phyloP scores from a whole-genome alignment of 2,797 vertebrate genomes.

The Eurystomus glaucurus region DNA sequence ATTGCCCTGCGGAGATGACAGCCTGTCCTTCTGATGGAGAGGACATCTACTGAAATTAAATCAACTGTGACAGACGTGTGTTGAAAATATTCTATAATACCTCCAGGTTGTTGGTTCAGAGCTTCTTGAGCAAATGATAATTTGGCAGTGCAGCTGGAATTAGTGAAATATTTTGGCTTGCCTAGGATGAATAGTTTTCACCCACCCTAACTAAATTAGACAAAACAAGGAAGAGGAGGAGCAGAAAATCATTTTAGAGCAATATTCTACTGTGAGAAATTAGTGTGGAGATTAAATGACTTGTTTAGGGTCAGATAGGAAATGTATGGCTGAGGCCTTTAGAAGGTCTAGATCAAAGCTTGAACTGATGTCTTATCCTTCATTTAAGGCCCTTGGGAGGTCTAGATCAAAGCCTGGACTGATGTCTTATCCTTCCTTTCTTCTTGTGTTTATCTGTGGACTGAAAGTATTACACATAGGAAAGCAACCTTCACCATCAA shows the following conservation, averaged over 20 bases:
- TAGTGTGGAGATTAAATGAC: neutral
- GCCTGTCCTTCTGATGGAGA: neutral
- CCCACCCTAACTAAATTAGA: neutral
- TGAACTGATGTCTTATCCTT: neutral
- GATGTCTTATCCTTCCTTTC: neutral
- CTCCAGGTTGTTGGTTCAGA: neutral
- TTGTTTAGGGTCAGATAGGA: neutral
- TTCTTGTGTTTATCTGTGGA: neutral
- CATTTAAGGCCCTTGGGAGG: neutral
- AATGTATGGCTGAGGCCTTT: neutral
- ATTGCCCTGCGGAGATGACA: neutral
- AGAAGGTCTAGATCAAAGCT: neutral
- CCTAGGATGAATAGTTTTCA: neutral
- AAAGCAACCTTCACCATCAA: neutral
- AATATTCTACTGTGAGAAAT: neutral
- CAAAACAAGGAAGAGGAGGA: slow-evolving; percentile 27
- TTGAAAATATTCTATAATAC: neutral
- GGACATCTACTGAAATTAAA: neutral
- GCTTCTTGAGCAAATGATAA: neutral
- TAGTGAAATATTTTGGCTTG: slow-evolving; percentile 22
- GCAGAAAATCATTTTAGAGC: neutral
- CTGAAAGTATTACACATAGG: neutral
- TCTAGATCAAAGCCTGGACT: neutral
- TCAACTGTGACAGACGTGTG: neutral
- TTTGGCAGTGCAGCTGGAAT: neutral